Conservation (phyloP, 2,797 vertebrate species). For the Rhodeus uyekii region DNA sequence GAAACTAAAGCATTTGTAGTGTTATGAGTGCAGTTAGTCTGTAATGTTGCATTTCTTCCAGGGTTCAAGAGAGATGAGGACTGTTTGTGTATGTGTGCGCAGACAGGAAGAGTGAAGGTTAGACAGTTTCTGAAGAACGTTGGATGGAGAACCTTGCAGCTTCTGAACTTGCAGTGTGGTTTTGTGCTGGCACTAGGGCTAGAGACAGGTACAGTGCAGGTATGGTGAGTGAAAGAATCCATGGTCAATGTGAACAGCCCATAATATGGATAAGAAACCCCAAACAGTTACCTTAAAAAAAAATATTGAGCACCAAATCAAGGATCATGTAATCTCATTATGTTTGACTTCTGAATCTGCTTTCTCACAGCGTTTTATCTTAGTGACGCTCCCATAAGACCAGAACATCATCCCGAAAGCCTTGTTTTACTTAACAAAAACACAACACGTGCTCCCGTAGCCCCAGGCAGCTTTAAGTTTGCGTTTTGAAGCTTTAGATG, state of each 20-base stretch:
- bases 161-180: slow-evolving; percentile 59
- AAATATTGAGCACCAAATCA: not conserved
- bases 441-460: not conserved
- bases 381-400: not conserved
- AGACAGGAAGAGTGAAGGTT: slow-evolving; percentile 65
- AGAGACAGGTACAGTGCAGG: slow-evolving; percentile 67
- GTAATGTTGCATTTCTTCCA: not conserved
- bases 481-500: not conserved
- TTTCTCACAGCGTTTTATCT: not conserved
- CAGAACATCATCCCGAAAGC: not conserved
- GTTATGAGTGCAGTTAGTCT: not conserved
- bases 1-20: not conserved
- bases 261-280: too few species aligned
- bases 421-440: slow-evolving; percentile 12
- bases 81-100: slow-evolving; percentile 37
- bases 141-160: slow-evolving; percentile 62
- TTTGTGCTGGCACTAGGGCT: slow-evolving; percentile 68
- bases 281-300: too few species aligned
- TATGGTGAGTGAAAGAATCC: slow-evolving; percentile 57
- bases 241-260: too few species aligned
- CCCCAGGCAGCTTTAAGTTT: slow-evolving; percentile 19
- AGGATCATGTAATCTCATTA: not conserved
- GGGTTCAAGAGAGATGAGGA: not conserved
- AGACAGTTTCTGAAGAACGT: slow-evolving; percentile 66
- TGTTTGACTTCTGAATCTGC: not conserved